Evolutionary conservation across 1,140 invertebrate species (phyloP).

Genomic region (Leptonema lineaticorne): DNA sequence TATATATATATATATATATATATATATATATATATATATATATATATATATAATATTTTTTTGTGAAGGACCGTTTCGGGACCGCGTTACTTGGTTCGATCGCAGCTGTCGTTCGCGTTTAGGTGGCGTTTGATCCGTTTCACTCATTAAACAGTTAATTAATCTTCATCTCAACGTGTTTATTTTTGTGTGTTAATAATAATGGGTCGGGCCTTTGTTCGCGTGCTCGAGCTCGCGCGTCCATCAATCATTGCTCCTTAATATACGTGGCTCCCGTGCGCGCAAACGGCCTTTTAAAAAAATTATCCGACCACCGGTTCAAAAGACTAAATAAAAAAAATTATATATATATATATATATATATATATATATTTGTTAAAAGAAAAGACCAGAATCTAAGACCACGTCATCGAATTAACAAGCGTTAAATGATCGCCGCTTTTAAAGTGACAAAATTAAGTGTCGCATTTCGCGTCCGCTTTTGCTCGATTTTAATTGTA

Average conservation of each 20-base stretch:
- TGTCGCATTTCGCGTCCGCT: background rate
- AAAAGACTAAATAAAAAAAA: background rate
- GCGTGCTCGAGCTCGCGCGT: background rate
- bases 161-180: slow-evolving; percentile 18
- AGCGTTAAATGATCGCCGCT: background rate
- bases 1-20: no score
- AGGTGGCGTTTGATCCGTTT: background rate
- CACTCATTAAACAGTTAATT: slow-evolving; percentile 7
- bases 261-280: slow-evolving; percentile 10
- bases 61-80: background rate
- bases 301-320: background rate
- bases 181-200: slow-evolving; percentile 5
- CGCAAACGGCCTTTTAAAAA: background rate
- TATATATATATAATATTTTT: background rate
- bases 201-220: slow-evolving; percentile 12
- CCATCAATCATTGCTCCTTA: slow-evolving; percentile 10
- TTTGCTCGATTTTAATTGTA: background rate
- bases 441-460: no score
- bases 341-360: background rate
- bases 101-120: background rate
- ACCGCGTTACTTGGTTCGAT: background rate
- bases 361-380: background rate
- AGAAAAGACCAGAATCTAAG: no score
- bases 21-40: no score
- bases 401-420: background rate